Evolutionary conservation across 2,113 vertebrate genomes (phyloP).

Genomic region (Cyprinus carpio): DNA sequence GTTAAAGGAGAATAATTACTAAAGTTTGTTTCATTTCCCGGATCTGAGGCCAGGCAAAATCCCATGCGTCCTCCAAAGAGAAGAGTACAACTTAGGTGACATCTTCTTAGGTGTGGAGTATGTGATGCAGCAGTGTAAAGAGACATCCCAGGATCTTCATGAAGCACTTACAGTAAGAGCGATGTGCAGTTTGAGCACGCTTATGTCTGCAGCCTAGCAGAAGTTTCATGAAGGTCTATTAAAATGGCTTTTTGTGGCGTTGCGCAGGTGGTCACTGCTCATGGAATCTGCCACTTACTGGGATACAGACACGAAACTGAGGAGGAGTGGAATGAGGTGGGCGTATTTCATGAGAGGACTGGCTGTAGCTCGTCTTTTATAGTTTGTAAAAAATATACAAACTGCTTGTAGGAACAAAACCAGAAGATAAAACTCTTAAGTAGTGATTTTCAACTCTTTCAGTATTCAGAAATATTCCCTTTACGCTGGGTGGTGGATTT

Average conservation of each 20-base stretch:
- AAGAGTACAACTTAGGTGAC: constrained; percentile 88
- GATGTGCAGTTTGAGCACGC: not conserved
- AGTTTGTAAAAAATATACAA: too few relatives aligned
- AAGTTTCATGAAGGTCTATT: not conserved
- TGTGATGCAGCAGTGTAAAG: constrained; percentile 80
- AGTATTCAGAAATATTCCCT: too few relatives aligned
- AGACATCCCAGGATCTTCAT: constrained; percentile 75
- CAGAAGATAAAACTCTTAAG: too few relatives aligned
- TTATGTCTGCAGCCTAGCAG: not conserved
- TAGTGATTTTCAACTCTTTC: too few relatives aligned
- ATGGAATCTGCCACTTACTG: constrained; percentile 90
- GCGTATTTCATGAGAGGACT: not conserved
- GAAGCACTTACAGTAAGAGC: constrained; percentile 79
- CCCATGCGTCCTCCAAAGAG: constrained; percentile 73
- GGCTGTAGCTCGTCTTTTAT: not conserved
- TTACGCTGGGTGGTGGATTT: too few relatives aligned
- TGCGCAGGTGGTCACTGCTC: constrained; percentile 81
- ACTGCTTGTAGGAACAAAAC: too few relatives aligned
- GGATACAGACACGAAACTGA: constrained; percentile 85
- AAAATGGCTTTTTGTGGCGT: not conserved
- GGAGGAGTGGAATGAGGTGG: constrained; percentile 83
- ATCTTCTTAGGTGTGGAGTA: constrained; percentile 90
- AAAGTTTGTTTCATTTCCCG: constrained; percentile 48
- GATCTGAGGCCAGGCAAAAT: constrained; percentile 79
- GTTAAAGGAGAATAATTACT: not conserved